phyloP scores from a whole-genome alignment of 2,797 vertebrate genomes.

The Heteromormyrus szaboi region DNA sequence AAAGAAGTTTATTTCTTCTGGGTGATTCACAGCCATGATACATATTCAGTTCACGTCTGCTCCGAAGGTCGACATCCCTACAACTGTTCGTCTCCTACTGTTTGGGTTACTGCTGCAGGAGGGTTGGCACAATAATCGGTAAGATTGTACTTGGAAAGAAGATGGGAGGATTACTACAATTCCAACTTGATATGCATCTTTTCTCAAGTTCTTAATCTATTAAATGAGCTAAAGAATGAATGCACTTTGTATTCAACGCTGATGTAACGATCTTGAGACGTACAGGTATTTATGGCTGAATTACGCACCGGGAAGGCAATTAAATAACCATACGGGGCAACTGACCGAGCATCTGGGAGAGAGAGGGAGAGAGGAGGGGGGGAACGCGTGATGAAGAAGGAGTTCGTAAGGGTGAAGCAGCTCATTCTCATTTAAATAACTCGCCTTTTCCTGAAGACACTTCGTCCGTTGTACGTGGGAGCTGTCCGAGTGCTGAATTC shows the following conservation, averaged over 20 bases:
- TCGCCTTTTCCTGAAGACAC: not conserved
- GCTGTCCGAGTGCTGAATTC: constrained; percentile 50
- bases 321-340: not conserved
- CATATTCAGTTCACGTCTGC: not conserved
- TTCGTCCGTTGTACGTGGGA: constrained; percentile 20
- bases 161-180: not conserved
- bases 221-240: not conserved
- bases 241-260: not conserved
- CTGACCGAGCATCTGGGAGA: not conserved
- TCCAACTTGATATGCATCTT: not conserved
- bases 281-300: not conserved
- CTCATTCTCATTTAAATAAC: not conserved
- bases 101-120: not conserved
- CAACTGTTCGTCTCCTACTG: not conserved
- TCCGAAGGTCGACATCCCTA: not conserved
- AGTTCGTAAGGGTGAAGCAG: not conserved
- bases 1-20: not conserved
- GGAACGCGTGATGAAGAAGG: not conserved
- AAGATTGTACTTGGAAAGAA: not conserved
- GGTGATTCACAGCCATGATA: not conserved
- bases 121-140: not conserved
- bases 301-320: not conserved
- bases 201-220: not conserved
- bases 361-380: not conserved
- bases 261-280: not conserved